phyloP scores from a whole-genome alignment of 35 echinoderm and acorn worm genomes.

The Apostichopus californicus region DNA sequence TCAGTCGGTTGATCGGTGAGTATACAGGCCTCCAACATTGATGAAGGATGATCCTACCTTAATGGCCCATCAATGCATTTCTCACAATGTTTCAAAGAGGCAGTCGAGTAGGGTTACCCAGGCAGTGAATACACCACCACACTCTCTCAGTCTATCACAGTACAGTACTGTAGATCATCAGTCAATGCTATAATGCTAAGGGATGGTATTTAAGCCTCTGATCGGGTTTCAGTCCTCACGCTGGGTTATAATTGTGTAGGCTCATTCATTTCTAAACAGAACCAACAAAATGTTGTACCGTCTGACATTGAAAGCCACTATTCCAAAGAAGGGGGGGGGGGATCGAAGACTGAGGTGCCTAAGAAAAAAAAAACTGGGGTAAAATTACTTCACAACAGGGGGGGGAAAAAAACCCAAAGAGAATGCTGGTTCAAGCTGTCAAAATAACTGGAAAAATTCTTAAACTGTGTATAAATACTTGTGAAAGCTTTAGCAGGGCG shows the following conservation, averaged over 20 bases:
- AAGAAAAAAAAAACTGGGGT: background rate
- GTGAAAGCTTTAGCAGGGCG: too few species aligned
- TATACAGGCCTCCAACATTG: background rate
- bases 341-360: background rate
- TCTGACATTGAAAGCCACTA: background rate
- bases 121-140: background rate
- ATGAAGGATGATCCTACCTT: conserved; percentile 16
- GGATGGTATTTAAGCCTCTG: background rate
- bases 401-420: background rate
- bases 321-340: background rate
- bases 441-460: background rate
- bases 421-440: background rate
- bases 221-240: background rate
- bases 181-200: background rate
- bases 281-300: background rate
- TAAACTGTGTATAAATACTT: too few species aligned
- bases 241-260: background rate
- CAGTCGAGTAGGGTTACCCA: background rate
- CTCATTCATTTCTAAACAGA: background rate
- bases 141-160: too few species aligned
- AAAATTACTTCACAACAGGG: background rate
- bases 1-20: too few species aligned
- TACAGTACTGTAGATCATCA: background rate
- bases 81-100: background rate
- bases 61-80: conserved; percentile 34